These are phyloP conservation scores for Eupithecia vulgata DNA, from an alignment of 2,888 invertebrate genomes.

Conservation along the genomic window DNA sequence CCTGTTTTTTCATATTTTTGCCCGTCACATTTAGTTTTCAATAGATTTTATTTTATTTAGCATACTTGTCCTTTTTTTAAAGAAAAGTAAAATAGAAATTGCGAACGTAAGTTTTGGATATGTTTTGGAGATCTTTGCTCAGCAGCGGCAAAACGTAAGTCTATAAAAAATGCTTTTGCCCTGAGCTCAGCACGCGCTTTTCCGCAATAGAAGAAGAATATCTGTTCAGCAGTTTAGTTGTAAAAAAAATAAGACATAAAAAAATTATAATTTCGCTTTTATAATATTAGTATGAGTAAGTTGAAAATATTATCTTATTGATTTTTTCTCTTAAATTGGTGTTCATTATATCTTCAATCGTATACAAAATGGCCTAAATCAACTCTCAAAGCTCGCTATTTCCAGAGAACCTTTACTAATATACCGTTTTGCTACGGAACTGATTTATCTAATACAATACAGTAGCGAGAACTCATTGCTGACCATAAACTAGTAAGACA, in stretches of 20 bases:
- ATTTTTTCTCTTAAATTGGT: too few relatives aligned
- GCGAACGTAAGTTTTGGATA: background rate
- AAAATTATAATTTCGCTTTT: too few relatives aligned
- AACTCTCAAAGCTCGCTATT: background rate
- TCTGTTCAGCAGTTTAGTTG: background rate
- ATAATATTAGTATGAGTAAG: background rate
- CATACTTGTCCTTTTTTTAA: too few relatives aligned
- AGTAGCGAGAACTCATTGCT: conserved; percentile 4
- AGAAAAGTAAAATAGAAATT: background rate
- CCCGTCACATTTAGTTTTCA: too few relatives aligned
- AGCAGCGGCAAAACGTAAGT: background rate
- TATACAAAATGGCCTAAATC: background rate
- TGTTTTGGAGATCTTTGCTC: background rate
- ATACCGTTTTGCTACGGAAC: conserved; percentile 1
- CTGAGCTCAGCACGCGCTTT: background rate
- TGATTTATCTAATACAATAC: conserved; percentile 8
- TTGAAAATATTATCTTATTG: background rate
- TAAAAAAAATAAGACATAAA: background rate
- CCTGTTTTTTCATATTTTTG: background rate
- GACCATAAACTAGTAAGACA: conserved; percentile 3
- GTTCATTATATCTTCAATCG: background rate
- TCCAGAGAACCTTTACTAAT: background rate
- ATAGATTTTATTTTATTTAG: too few relatives aligned
- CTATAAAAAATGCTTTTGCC: too few relatives aligned
- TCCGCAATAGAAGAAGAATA: background rate